Evolutionary conservation across 2,797 vertebrate genomes (phyloP).

Genomic region (Syngnathus acus): DNA sequence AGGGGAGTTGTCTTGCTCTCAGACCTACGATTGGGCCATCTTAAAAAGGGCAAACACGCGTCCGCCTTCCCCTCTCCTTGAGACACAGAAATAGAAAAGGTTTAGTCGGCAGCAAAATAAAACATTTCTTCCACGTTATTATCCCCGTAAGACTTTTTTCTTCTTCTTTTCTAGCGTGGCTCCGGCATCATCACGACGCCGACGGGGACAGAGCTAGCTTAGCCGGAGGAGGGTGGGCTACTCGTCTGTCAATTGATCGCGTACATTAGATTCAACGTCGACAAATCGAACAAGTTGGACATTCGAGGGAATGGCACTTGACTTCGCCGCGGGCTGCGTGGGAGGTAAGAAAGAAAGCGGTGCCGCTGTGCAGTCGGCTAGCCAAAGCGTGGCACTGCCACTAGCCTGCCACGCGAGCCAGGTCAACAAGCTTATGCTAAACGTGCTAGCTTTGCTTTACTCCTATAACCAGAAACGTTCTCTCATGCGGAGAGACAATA

Average conservation of each 20-base stretch:
- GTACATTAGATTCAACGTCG: neutral
- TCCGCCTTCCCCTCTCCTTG: slow-evolving; percentile 21
- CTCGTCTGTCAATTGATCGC: neutral
- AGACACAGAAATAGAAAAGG: slow-evolving; percentile 65
- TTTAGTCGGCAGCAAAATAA: slow-evolving; percentile 13
- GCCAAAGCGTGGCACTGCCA: neutral
- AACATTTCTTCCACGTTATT: neutral
- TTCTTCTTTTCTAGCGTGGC: neutral
- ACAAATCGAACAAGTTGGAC: neutral
- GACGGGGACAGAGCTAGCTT: neutral
- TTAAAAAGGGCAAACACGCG: slow-evolving; percentile 54
- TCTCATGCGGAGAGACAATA: neutral
- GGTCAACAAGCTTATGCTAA: neutral
- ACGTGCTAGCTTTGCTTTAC: neutral
- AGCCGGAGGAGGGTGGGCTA: neutral
- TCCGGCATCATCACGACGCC: neutral
- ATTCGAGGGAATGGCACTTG: slow-evolving; percentile 76
- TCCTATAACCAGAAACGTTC: neutral
- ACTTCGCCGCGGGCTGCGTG: slow-evolving; percentile 87
- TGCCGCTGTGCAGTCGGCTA: slow-evolving; percentile 14
- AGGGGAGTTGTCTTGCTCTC: slow-evolving; percentile 63
- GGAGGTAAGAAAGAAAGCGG: slow-evolving; percentile 76
- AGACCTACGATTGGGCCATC: slow-evolving; percentile 58
- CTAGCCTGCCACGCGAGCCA: slow-evolving; percentile 5
- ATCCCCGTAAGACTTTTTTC: neutral